Base-by-base conservation (phyloP, 2,113 vertebrate species). In the Rhombomys opimus region DNA sequence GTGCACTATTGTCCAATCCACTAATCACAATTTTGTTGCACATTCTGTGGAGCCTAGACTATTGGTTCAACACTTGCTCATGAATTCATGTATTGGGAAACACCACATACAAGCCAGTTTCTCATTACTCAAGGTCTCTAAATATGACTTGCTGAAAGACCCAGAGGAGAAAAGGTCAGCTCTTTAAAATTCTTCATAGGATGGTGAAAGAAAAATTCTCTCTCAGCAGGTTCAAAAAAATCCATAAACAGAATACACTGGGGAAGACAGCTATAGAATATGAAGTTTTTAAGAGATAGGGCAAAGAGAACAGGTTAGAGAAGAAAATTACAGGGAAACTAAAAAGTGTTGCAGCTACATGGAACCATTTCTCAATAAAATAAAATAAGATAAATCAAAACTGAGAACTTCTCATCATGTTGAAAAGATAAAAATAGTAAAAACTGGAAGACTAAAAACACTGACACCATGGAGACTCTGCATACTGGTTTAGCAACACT, bases 371-470 rank as follows among this genome's bases (percentile, higher is more conserved):
- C n/a, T 8, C 0, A 32, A 78, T 46, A 88, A 95, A 90, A 96
- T 70, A 82, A 93, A 90, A 87, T 63, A 75, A 88, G 86, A 95
- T n/a, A 94, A 94, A 78, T 92, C 59, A 72, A 95, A 96, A 82
- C 25, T 30, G 82, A 94, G 68, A 90, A 57, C 4, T 0, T 67
- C 46, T 59, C 81, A 94, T 35, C 81, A 82, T 35, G 5, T 84
- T 10, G 35, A 78, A 94, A 94, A 89, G 8, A 77, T 61, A 20
- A 73, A 93, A 86, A 46, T 5, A 23, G 5, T 52, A 59, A 52
- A 93, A 80, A 46, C 0, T 15, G 30, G 75, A 76, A 89, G 32
- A 90, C 25, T 6, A 61, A 67, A 91, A 35, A 9, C 73, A 6
- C 20, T 82, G 15, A 73, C 50, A 46, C 72, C 68, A 50, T 23